phyloP scores from a whole-genome alignment of 53 echinoderm and acorn worm genomes.

The Arbacia lixula region DNA sequence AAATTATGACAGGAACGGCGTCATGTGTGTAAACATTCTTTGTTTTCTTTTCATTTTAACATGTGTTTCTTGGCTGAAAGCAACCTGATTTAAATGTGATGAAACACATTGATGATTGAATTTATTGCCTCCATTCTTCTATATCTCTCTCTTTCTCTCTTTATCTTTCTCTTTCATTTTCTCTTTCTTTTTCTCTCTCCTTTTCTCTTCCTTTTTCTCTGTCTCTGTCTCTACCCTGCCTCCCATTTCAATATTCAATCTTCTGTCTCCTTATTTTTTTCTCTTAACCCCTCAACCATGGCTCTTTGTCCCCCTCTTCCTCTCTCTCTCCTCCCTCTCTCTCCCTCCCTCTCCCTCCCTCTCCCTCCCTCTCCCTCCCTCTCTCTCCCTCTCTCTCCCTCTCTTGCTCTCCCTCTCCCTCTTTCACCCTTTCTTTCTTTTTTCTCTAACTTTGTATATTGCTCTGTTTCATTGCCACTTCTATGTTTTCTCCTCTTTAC shows the following conservation, averaged over 20 bases:
- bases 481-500: no score
- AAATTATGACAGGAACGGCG: no score
- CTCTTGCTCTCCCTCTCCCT: neutral
- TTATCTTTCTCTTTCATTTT: neutral
- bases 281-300: neutral
- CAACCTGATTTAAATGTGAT: no score
- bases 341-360: neutral
- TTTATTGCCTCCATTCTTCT: no score
- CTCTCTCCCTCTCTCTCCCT: neutral
- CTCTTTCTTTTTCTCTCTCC: neutral
- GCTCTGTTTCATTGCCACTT: no score
- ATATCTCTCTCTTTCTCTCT: neutral
- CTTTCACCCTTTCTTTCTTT: neutral
- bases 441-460: neutral
- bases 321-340: neutral
- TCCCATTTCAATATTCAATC: neutral
- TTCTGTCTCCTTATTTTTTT: neutral
- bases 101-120: no score
- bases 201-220: neutral
- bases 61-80: no score
- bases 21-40: no score
- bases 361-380: neutral
- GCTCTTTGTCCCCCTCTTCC: neutral
- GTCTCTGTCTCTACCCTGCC: neutral
- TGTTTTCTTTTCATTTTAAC: no score